Evolutionary conservation across 2,113 vertebrate species (phyloP), one percentile per base, ranked within the genome.

Genomic region (Triplophysa tibetana): DNA sequence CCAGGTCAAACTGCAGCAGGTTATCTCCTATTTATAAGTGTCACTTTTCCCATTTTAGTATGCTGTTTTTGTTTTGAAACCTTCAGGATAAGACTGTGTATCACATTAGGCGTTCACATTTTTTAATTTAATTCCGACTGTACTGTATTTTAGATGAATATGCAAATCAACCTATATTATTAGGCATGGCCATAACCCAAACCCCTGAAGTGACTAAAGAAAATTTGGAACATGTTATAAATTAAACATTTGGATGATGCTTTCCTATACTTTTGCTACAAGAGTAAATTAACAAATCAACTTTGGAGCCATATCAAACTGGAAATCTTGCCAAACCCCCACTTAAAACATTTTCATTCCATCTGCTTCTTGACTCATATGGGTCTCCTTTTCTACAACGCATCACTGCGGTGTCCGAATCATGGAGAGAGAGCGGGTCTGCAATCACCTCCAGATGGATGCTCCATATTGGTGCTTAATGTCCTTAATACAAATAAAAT

Each of bases 331-430:
- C 72, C 72, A 75, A 75, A 29, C 23, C 23, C 23, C 72, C 56
- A 74, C 54, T 74, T 61, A 60, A 61, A 74, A 75, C 72, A 62
- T 75, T 75, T 62, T 62, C 14, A 62, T 48, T 62, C 72, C 72
- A 75, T 75, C 72, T 75, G 72, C 58, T 75, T 75, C 43, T 75
- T 38, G 72, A 23, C 41, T 75, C 38, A 48, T 45, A 24, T 23
- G 70, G 58, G 72, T 62, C 58, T 75, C 70, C 19, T 73, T 38
- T 73, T 73, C 70, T 11, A 58, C 52, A 72, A 2, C 2, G 6
- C 69, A 54, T 70, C 19, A 26, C 38, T 75, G 56, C 45, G 8
- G 16, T 62, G 41, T 75, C 58, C 23, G 58, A 62, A 26, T 12
- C 41, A 9, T 48, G 58, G 56, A 21, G 56, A 62, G 23, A 63